These are phyloP conservation scores for Sesia apiformis DNA, from an alignment of 2,888 invertebrate genomes.

Conservation along the genomic window DNA sequence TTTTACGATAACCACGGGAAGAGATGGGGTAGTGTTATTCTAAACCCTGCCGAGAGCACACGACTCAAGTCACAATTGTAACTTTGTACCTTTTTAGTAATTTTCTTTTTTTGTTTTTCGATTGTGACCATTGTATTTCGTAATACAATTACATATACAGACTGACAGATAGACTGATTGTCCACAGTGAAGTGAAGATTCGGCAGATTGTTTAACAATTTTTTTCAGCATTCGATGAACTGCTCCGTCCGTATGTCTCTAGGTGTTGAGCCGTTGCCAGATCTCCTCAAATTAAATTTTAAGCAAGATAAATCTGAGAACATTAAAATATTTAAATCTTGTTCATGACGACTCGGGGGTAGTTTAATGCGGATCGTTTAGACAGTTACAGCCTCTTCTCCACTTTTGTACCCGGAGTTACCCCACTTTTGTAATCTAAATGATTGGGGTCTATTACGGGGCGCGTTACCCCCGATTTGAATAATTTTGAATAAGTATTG, in stretches of 20 bases:
- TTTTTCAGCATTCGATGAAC: conserved; percentile 2
- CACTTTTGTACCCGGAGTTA: conserved; percentile 8
- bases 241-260: not conserved
- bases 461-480: conserved; percentile 17
- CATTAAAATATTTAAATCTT: conserved; percentile 26
- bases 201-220: conserved; percentile 3
- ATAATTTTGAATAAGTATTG: conserved; percentile 11
- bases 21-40: too few relatives aligned
- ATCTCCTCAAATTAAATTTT: conserved; percentile 16
- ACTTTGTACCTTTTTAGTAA: too few relatives aligned
- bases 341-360: conserved; percentile 23
- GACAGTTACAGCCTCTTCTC: conserved; percentile 12
- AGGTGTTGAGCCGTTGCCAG: conserved; percentile 5
- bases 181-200: too few relatives aligned
- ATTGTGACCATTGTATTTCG: too few relatives aligned
- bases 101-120: too few relatives aligned
- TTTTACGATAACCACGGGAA: too few relatives aligned
- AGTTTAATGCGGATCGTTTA: conserved; percentile 14
- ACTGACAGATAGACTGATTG: too few relatives aligned
- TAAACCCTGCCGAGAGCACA: too few relatives aligned
- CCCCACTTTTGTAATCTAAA: conserved; percentile 16
- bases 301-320: conserved; percentile 18
- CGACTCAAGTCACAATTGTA: too few relatives aligned
- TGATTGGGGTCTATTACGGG: conserved; percentile 23
- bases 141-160: too few relatives aligned